Percentiles rank a stretch among this genome's conserved stretches.
Conservation (phyloP, 2,113 vertebrate species). For the Todiramphus saurophagus region DNA sequence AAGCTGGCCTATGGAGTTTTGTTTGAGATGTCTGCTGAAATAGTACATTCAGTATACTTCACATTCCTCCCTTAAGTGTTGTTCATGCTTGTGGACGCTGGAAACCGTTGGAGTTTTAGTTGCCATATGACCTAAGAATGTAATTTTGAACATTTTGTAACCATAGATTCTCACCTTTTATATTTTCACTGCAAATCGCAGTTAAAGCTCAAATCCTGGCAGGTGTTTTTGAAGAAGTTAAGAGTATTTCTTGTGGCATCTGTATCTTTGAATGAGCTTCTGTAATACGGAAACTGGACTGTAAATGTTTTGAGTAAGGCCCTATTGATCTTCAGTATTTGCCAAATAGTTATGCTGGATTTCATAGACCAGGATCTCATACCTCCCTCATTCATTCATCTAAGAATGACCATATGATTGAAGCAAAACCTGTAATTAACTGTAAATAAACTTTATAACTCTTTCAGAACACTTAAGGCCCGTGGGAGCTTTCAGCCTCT, state of each 20-base stretch:
- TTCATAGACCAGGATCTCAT: not conserved
- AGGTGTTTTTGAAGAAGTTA: not conserved
- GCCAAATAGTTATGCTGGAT: not conserved
- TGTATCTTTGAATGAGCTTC: not conserved
- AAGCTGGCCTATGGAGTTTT: slow-evolving; percentile 1
- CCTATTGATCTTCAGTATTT: not conserved
- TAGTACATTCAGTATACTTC: not conserved
- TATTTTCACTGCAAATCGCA: not conserved
- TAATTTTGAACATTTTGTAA: not conserved
- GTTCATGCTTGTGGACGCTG: not conserved
- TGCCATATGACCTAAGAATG: not conserved
- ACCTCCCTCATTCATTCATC: not conserved
- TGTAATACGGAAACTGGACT: not conserved
- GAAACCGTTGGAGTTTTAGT: slow-evolving; percentile 12
- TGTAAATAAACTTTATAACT: not conserved
- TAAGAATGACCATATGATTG: not conserved
- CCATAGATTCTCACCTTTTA: not conserved
- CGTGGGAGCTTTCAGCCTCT: not conserved
- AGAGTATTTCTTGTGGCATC: not conserved
- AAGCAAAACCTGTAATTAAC: not conserved
- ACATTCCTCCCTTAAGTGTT: slow-evolving; percentile 27
- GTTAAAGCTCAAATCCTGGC: not conserved
- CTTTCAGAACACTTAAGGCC: not conserved
- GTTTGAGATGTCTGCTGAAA: slow-evolving; percentile 13
- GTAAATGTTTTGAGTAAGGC: not conserved